Evolutionary conservation across 2,113 vertebrate genomes (phyloP), one percentile per base, ranked within the genome.

Genomic region (Casuarius casuarius): DNA sequence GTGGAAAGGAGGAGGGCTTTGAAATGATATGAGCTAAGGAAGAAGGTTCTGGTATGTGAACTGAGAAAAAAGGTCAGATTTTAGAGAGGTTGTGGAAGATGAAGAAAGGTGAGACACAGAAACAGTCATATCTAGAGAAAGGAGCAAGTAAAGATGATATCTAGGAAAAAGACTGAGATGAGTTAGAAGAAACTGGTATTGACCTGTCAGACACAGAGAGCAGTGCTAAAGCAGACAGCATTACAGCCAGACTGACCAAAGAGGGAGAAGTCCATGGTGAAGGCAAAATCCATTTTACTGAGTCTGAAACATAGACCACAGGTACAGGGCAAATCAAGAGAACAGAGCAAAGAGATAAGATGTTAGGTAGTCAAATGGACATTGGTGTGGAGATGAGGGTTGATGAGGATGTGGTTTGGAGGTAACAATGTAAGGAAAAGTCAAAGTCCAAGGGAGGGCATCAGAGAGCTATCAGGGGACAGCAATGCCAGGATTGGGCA

Each of bases 241-340:
- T 10, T 0, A 0, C 21, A 89, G 18, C 7, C 68, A 61, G 76
- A 28, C 52, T 61, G 63, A 65, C 18, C 72, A 62, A 5, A 0
- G 1, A 61, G 31, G 40, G 35, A 75, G 3, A 25, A 51, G 44
- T 76, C 72, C 48, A 51, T 20, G 6, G 42, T 28, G 90, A 92
- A 95, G 31, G 12, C 0, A 0, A 79, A 52, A 46, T 62, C 52
- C 8, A 2, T 66, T 87, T 59, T 29, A 66, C 44, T 2, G 1
- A 38, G 9, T 52, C 29, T 82, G 61, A 83, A 75, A 68, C 12
- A 29, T 9, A 54, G 46, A 63, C 26, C 12, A 40, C 18, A 73
- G 18, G 48, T 85, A 20, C 1, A 0, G 14, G 31, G 35, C 4
- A 90, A 88, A 86, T 72, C 63, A 51, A 9, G 22, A 38, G 33